Conservation (phyloP, 2,113 vertebrate genomes). For the Lampris incognitus region DNA sequence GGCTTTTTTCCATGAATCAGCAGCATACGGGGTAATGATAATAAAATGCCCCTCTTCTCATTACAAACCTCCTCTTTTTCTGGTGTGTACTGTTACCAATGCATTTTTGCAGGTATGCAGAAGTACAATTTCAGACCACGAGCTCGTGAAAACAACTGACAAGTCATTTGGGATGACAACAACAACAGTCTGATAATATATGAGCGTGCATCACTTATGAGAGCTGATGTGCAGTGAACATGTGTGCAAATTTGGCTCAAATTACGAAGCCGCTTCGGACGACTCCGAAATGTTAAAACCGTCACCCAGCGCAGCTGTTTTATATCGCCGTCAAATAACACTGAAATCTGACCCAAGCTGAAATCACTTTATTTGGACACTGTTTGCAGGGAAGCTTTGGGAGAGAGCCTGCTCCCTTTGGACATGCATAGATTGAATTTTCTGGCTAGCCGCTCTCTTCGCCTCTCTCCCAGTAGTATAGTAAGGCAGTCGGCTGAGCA, state of each 20-base stretch:
- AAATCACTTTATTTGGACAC: constrained; percentile 52
- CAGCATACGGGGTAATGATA: constrained; percentile 71
- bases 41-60: constrained; percentile 67
- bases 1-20: constrained; percentile 73
- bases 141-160: constrained; percentile 20
- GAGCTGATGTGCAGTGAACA: constrained; percentile 24
- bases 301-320: constrained; percentile 28
- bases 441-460: constrained; percentile 63
- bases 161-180: constrained; percentile 24
- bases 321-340: constrained; percentile 50
- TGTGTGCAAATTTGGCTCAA: neutral
- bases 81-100: constrained; percentile 37
- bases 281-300: constrained; percentile 1
- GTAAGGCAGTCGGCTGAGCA: constrained; percentile 44
- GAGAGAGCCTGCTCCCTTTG: constrained; percentile 64
- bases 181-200: constrained; percentile 7
- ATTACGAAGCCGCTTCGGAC: constrained; percentile 16
- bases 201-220: neutral
- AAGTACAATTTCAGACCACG: constrained; percentile 27
- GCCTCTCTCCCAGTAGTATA: constrained; percentile 52
- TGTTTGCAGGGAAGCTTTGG: constrained; percentile 59
- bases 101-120: constrained; percentile 23
- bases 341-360: constrained; percentile 65
- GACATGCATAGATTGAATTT: constrained; percentile 70
- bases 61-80: constrained; percentile 63